Percentiles rank a stretch among this genome's conserved stretches.
These are phyloP conservation scores for Anguilla marmorata DNA, from an alignment of 2,797 vertebrate species.

Conservation along the genomic window DNA sequence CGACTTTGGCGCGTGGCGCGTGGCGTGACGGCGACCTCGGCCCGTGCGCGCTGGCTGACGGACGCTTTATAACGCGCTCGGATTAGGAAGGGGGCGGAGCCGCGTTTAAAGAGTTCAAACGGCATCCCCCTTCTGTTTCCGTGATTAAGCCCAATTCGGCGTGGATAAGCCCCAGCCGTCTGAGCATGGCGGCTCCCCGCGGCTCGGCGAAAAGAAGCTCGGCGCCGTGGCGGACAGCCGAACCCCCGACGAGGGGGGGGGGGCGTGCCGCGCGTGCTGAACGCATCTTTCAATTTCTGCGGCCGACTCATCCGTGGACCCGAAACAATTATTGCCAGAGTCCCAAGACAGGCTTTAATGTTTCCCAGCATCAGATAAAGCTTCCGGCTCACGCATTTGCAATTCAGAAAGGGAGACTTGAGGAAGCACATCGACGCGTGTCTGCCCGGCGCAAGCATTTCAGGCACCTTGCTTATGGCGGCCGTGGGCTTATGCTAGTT, in stretches of 20 bases:
- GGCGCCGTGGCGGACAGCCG: neutral
- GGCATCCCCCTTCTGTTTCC: constrained; percentile 30
- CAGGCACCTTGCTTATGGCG: neutral
- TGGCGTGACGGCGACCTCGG: neutral
- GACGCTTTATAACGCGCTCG: constrained; percentile 41
- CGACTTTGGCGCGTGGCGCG: constrained; percentile 15
- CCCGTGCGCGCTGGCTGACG: constrained; percentile 22
- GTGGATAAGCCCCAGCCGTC: constrained; percentile 46
- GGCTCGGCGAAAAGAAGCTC: neutral
- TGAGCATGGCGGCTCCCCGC: constrained; percentile 35
- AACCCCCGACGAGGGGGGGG: constrained; percentile 19
- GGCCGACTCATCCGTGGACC: constrained; percentile 39
- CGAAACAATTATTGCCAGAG: constrained; percentile 9
- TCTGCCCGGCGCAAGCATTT: neutral
- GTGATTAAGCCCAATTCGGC: constrained; percentile 34
- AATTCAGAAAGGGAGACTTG: neutral
- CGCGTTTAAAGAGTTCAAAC: constrained; percentile 43
- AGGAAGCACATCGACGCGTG: neutral
- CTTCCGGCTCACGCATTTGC: neutral
- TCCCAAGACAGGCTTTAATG: neutral
- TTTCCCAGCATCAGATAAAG: neutral
- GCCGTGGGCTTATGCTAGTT: neutral
- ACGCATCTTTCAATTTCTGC: constrained; percentile 40
- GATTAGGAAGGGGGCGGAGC: constrained; percentile 43
- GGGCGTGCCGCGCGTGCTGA: constrained; percentile 38